Evolutionary conservation across 2,888 invertebrate genomes (phyloP).

Genomic region (Augiades crinisus): DNA sequence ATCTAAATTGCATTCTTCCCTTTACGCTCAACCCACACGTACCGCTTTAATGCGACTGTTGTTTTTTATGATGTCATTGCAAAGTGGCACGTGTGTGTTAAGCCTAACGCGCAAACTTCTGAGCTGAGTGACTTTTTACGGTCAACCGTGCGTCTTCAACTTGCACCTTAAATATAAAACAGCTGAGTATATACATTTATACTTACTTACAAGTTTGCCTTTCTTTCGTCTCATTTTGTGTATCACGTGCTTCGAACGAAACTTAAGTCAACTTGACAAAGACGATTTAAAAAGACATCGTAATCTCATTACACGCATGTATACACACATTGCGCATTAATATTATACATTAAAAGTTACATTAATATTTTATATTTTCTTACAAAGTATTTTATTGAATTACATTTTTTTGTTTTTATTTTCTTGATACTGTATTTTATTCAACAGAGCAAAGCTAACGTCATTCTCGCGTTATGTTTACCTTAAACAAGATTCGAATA

Average conservation of each 20-base stretch:
- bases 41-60: no score
- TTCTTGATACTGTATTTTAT: conserved; percentile 9
- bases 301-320: conserved; percentile 9
- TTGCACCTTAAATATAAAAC: neutral
- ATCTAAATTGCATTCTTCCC: conserved; percentile 37
- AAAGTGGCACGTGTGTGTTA: no score
- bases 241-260: neutral
- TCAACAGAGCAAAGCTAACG: neutral
- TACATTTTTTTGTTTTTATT: conserved; percentile 3
- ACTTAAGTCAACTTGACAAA: no score
- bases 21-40: neutral
- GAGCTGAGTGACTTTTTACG: no score
- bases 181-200: conserved; percentile 7
- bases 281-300: conserved; percentile 1
- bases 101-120: no score
- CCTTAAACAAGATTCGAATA: conserved; percentile 25
- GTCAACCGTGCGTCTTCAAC: neutral
- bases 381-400: no score
- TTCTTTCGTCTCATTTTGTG: conserved; percentile 2
- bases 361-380: no score
- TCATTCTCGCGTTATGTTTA: conserved; percentile 17
- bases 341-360: no score
- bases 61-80: no score
- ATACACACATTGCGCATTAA: no score
- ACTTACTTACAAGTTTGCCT: neutral